These are phyloP conservation scores for Tympanuchus pallidicinctus DNA, from an alignment of 2,113 vertebrate species.

Conservation along the genomic window DNA sequence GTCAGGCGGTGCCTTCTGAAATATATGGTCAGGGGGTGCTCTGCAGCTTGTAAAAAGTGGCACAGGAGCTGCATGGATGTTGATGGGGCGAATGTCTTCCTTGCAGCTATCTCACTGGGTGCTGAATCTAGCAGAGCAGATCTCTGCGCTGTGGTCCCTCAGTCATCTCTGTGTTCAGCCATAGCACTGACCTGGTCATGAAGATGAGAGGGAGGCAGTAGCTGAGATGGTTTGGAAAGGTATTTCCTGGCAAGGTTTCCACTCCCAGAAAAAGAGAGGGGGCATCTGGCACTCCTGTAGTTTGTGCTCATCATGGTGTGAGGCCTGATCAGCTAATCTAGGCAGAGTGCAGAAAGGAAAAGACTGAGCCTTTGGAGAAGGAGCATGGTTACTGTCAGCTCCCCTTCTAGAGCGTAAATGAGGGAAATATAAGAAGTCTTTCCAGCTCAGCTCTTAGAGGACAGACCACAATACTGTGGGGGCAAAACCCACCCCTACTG, in stretches of 20 bases:
- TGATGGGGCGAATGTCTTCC: background rate
- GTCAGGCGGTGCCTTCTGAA: background rate
- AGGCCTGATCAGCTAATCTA: background rate
- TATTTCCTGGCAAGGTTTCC: background rate
- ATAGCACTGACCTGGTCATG: rapidly evolving
- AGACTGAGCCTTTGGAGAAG: rapidly evolving
- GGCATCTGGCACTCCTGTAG: background rate
- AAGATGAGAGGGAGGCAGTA: background rate
- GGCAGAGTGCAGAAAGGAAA: background rate
- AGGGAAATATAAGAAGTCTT: rapidly evolving
- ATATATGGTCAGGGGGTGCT: background rate
- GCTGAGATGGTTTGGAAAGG: background rate
- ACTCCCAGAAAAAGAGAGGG: background rate
- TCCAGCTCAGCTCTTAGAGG: background rate
- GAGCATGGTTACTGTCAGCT: background rate
- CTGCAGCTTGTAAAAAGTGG: background rate
- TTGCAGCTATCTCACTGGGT: background rate
- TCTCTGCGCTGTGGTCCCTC: background rate
- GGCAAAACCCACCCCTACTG: background rate
- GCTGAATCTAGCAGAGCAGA: background rate
- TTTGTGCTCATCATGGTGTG: background rate
- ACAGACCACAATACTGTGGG: background rate
- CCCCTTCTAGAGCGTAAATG: background rate
- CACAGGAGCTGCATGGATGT: background rate
- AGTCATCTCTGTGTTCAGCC: background rate